These are phyloP conservation scores for Mallotus villosus DNA, from an alignment of 2,797 vertebrate genomes.

Conservation along the genomic window DNA sequence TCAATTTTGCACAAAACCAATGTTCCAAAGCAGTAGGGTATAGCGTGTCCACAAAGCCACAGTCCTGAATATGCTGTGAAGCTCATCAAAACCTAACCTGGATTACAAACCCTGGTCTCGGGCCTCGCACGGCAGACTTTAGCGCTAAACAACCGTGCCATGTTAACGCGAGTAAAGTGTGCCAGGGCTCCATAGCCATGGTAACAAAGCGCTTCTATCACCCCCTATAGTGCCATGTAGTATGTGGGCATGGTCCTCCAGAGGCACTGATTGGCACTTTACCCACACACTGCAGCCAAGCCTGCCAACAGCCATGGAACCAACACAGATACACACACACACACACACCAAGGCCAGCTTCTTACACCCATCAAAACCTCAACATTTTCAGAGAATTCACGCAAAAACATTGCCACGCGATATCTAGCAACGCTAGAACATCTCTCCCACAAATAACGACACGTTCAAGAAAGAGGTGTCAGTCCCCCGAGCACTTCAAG, in stretches of 20 bases:
- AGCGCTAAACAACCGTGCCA: constrained; percentile 40
- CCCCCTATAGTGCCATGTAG: constrained; percentile 37
- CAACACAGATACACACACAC: not conserved
- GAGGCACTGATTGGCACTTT: constrained; percentile 39
- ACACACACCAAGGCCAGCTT: not conserved
- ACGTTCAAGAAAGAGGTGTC: not conserved
- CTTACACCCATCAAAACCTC: not conserved
- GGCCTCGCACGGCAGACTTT: not conserved
- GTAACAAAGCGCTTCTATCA: constrained; percentile 48
- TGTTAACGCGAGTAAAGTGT: constrained; percentile 33
- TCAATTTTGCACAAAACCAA: not conserved
- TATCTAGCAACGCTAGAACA: not conserved
- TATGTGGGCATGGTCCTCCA: constrained; percentile 35
- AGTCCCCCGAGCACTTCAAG: not conserved
- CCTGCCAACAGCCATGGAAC: constrained; percentile 21
- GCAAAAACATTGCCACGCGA: not conserved
- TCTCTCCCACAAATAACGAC: not conserved
- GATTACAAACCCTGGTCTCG: not conserved
- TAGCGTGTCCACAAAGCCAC: not conserved
- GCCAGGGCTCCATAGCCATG: constrained; percentile 32
- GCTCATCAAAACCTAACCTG: too few species aligned
- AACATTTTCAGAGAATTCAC: not conserved
- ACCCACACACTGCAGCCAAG: constrained; percentile 33
- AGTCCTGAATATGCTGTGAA: too few species aligned
- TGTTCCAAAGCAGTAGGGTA: not conserved